Evolutionary conservation across 2,113 vertebrate genomes (phyloP), one percentile per base, ranked within the genome.

Genomic region (Eubucco bourcierii): DNA sequence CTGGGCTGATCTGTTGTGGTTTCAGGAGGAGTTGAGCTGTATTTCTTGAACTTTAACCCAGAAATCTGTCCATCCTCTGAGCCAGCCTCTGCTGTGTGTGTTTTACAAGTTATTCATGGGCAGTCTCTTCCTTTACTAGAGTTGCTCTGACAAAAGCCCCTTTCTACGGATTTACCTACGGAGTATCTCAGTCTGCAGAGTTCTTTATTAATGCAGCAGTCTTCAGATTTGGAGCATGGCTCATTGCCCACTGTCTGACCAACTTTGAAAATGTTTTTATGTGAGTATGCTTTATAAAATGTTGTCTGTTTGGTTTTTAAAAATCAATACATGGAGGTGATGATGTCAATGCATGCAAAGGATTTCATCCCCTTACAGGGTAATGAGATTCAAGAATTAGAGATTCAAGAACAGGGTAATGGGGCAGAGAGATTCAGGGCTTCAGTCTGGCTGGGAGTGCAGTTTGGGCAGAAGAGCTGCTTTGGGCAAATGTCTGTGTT

Each of bases 181-280:
- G 92, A 91, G 24, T 96, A 93, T 84, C 80, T 21, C 93, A 97
- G 27, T 55, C 27, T 66, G 83, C 82, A 50, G 63, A 94, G 44
- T 90, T 86, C 67, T 95, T 97, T 20, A 88, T 97, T 78, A 59
- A 97, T 6, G 89, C 93, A 2, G 91, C 96, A 64, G 68, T 95
- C 78, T 98, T 98, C 95, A 95, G 96, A 84, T 97, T 98, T 83
- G 97, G 97, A 27, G 96, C 97, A 15, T 98, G 97, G 97, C 96
- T 98, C 37, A 96, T 97, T 72, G 96, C 90, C 63, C 79, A 91
- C 59, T 91, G 95, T 66, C 70, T 95, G 68, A 96, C 28, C 68
- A 80, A 94, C 81, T 97, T 97, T 83, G 96, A 98, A 94, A 94
- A 95, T 68, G 87, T 98, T 4, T 98, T 97, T 80, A 96, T 98